Evolutionary conservation across 2,888 invertebrate species (phyloP).

Genomic region (Tipula helvola): DNA sequence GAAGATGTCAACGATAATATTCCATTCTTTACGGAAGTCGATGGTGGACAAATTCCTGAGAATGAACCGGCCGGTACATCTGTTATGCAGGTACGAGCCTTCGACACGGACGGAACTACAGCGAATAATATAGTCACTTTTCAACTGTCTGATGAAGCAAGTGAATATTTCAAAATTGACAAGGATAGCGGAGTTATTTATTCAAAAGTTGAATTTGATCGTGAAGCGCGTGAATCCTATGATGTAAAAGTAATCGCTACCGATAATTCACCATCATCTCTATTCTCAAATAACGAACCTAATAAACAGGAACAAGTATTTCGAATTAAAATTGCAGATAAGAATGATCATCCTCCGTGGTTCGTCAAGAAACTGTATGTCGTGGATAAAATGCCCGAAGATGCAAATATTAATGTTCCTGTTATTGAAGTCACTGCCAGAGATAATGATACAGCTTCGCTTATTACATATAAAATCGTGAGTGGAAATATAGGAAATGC

Average conservation of each 20-base stretch:
- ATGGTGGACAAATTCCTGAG: conserved; percentile 71
- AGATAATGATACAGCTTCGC: conserved; percentile 80
- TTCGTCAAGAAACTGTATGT: conserved; percentile 67
- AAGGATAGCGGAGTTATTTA: conserved; percentile 77
- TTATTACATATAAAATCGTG: conserved; percentile 76
- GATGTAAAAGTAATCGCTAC: conserved; percentile 82
- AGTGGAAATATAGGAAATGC: conserved; percentile 77
- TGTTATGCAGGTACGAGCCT: conserved; percentile 75
- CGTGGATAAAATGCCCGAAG: conserved; percentile 65
- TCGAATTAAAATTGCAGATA: conserved; percentile 84
- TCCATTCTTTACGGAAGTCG: conserved; percentile 70
- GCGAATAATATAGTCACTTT: conserved; percentile 75
- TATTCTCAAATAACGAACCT: conserved; percentile 49
- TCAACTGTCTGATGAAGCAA: conserved; percentile 49
- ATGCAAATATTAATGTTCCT: conserved; percentile 67
- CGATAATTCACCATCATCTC: conserved; percentile 78
- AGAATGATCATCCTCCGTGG: conserved; percentile 88
- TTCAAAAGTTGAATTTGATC: conserved; percentile 67
- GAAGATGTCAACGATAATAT: conserved; percentile 86
- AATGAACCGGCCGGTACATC: conserved; percentile 72
- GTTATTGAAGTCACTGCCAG: conserved; percentile 80
- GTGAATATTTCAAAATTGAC: conserved; percentile 73
- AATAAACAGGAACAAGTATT: conserved; percentile 72
- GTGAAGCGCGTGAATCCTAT: conserved; percentile 73
- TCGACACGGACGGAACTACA: conserved; percentile 74